Evolutionary conservation across 2,113 vertebrate genomes (phyloP).

Genomic region (Oenanthe oenanthe): DNA sequence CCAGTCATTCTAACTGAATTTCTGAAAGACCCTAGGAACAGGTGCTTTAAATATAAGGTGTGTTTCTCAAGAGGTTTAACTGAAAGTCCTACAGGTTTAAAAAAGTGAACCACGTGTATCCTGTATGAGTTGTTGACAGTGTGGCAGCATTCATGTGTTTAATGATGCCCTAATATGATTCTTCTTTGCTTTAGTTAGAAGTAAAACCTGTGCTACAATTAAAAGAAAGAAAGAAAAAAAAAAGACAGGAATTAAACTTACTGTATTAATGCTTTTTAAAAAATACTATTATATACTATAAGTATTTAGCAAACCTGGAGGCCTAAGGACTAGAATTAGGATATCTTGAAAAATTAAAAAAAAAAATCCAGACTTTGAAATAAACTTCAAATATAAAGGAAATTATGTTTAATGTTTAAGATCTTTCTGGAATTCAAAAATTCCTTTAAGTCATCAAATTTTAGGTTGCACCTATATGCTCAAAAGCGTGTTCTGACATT

Average conservation of each 20-base stretch:
- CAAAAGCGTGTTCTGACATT: not conserved
- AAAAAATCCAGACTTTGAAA: not conserved
- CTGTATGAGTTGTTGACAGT: not conserved
- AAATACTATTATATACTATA: not conserved
- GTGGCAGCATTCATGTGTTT: not conserved
- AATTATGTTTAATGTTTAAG: not conserved
- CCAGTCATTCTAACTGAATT: slow-evolving; percentile 60
- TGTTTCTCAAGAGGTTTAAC: slow-evolving; percentile 51
- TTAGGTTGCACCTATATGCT: not conserved
- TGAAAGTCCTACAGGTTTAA: not conserved
- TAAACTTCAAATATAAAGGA: not conserved
- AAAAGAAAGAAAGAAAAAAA: not conserved
- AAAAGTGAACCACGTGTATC: slow-evolving; percentile 33
- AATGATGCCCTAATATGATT: not conserved
- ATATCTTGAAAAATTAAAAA: not conserved
- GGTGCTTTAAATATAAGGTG: slow-evolving; percentile 63
- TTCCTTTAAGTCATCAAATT: not conserved
- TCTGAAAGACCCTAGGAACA: slow-evolving; percentile 32
- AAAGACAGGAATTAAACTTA: not conserved
- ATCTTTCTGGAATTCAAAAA: not conserved
- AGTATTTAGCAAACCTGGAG: not conserved
- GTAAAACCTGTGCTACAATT: not conserved
- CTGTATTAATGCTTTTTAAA: not conserved
- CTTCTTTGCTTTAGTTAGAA: not conserved
- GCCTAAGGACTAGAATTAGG: not conserved